Conservation (phyloP, 2,888 invertebrate genomes). For the Meghimatium bilineatum region DNA sequence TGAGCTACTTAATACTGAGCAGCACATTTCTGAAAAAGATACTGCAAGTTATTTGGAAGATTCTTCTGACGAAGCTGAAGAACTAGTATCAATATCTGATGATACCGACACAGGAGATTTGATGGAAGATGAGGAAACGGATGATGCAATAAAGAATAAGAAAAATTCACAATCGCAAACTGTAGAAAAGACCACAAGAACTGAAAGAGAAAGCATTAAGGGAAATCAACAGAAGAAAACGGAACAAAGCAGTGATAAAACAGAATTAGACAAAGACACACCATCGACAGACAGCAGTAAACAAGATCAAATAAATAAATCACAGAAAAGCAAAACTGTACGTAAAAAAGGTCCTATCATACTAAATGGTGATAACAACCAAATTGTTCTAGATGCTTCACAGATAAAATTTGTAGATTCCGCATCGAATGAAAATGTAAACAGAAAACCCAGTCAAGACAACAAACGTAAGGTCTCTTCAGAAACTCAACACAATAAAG, state of each 20-base stretch:
- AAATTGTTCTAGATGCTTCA: conserved; percentile 31
- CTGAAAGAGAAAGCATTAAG: too few species aligned
- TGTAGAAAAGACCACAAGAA: too few species aligned
- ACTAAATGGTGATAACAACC: conserved; percentile 2
- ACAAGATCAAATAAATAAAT: not conserved
- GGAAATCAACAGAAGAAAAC: not conserved
- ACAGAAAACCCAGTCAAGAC: not conserved
- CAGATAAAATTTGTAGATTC: conserved; percentile 38
- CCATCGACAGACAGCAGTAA: not conserved
- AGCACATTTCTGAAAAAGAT: not conserved
- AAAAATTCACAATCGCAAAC: not conserved
- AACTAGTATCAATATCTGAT: not conserved
- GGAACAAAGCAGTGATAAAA: not conserved
- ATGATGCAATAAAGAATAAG: not conserved
- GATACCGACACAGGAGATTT: conserved; percentile 30
- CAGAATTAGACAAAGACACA: conserved; percentile 4
- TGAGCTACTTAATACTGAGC: not conserved
- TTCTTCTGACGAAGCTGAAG: conserved; percentile 5
- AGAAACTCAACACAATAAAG: not conserved
- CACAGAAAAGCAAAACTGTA: not conserved
- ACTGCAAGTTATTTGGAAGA: not conserved
- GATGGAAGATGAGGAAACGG: conserved; percentile 38
- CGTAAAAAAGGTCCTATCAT: conserved; percentile 15
- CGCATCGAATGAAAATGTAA: not conserved
- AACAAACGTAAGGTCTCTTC: not conserved